Evolutionary conservation across 2,113 vertebrate species (phyloP), one percentile per base, ranked within the genome.

Genomic region (Nannobrachium achirus): DNA sequence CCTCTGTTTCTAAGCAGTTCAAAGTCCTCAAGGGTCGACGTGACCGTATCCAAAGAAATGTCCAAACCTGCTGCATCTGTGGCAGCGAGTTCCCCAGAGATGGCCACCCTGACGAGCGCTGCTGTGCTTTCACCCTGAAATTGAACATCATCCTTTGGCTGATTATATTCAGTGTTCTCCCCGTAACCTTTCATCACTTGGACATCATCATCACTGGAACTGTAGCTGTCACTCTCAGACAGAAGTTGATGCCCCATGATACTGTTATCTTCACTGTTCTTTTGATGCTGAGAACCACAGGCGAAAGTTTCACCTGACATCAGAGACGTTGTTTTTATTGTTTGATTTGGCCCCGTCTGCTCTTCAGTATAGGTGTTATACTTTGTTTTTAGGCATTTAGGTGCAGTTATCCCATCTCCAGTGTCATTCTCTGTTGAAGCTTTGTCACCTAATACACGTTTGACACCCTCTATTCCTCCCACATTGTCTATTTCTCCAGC

Each of bases 151-250:
- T 68, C 45, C 19, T 69, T 56, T 1, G 8, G 40, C 6, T 52
- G 49, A 0, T 46, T 45, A 38, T 48, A 42, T 1, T 59, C 20
- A 8, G 0, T 0, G 7, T 49, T 11, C 19, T 78, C 70, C 16
- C 71, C 52, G 2, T 50, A 33, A 13, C 42, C 71, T 16, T 18
- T 73, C 55, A 52, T 81, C 44, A 14, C 57, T 52, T 19, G 39
- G 44, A 50, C 13, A 3, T 71, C 70, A 4, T 90, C 78, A 19
- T 89, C 84, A 61, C 70, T 71, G 42, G 76, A 78, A 71, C 61
- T 72, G 56, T 66, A 66, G 46, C 73, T 83, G 20, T 80, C 71
- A 13, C 83, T 84, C 15, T 76, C 77, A 40, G 64, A 15, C 6
- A 65, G 56, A 39, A 5, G 10, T 5, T 66, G 56, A 40, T 45